Evolutionary conservation across 2,113 vertebrate species (phyloP), one percentile per base, ranked within the genome.

Genomic region (Dipodomys merriami): DNA sequence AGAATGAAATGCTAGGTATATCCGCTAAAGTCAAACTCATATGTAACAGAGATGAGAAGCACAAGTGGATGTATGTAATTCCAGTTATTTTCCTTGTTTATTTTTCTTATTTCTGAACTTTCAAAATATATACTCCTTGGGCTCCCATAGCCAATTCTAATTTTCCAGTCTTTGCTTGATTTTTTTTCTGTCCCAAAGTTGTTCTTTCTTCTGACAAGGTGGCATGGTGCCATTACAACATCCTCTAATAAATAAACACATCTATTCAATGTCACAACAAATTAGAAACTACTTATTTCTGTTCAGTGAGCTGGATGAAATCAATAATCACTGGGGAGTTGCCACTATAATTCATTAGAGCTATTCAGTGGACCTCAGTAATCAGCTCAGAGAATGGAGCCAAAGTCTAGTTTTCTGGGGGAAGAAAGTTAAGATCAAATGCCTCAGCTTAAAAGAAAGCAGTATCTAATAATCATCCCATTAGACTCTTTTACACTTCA

Each of bases 241-340:
- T 95, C 64, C 35, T 96, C 90, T 92, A 96, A 94, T 92, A 97
- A 98, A 97, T 95, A 98, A 97, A 97, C 94, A 95, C 89, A 86
- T 95, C 95, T 96, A 95, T 78, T 94, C 89, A 94, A 57, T 94
- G 95, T 95, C 93, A 97, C 94, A 97, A 95, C 94, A 97, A 97
- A 97, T 98, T 95, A 97, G 92, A 77, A 97, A 94, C 92, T 97
- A 93, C 90, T 97, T 96, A 95, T 95, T 97, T 96, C 93, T 96
- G 88, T 91, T 97, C 96, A 96, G 88, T 97, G 96, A 97, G 78
- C 86, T 16, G 85, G 85, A 95, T 95, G 89, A 94, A 97, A 97
- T 97, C 97, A 96, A 96, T 97, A 96, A 97, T 84, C 95, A 94
- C 82, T 0, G 0, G 95, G 87, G 86, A 96, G 69, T 46, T 94